Evolutionary conservation across 2,113 vertebrate species (phyloP), one percentile per base, ranked within the genome.

Genomic region (Pithys albifrons): DNA sequence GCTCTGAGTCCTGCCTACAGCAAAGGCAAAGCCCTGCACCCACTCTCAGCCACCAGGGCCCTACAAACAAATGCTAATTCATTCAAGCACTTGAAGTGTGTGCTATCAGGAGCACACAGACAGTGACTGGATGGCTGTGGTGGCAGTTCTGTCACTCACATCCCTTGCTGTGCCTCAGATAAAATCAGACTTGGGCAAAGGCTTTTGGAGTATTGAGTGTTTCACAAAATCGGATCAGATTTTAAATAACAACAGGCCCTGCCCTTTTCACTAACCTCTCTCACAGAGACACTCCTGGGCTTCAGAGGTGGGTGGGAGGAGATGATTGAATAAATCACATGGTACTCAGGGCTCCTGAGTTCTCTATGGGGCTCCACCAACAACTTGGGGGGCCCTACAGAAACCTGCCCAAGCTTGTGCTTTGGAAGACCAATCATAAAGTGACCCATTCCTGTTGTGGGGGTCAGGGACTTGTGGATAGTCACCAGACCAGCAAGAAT

Each of bases 391-490:
- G 14, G 8, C 12, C 48, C 37, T 39, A 39, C 62, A 86, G 76
- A 28, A 20, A 19, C 6, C 45, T 45, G 14, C 15, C 2, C 23
- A 2, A 17, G 5, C 28, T 62, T 46, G 6, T 85, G 41, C 16
- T 86, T 58, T 23, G 23, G 25, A 46, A 64, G 2, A 89, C 9
- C 61, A 52, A 7, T 14, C 14, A 39, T 28, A 79, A 77, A 74
- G 71, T 20, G 1, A 27, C 13, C 59, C 77, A 39, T 15, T 76
- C 4, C 0, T 3, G 2, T 29, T 31, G 16, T 7, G 25, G 10
- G 8, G 3, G 8, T 20, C 82, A 48, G 33, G 19, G 27, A 28
- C 19, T 7, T 3, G 6, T 28, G 72, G 7, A 9, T 4, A 43
- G 22, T 7, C 49, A 55, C 15, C 4, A 3, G 2, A n/a, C 1